phyloP scores from a whole-genome alignment of 2,797 vertebrate genomes.

The Toxotes lorentzi region DNA sequence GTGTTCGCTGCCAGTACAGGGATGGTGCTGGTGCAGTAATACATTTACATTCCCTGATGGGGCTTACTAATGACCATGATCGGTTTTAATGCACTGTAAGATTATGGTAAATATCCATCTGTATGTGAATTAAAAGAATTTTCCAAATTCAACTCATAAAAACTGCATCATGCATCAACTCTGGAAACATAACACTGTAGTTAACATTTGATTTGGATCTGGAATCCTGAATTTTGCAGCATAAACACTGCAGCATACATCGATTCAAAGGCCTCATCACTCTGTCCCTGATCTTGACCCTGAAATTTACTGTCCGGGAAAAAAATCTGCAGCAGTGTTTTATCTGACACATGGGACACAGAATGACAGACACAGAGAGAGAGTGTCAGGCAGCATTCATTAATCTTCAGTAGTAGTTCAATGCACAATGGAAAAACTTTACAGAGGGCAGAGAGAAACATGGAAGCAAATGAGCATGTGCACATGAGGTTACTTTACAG shows the following conservation, averaged over 20 bases:
- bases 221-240: background rate
- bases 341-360: background rate
- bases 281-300: background rate
- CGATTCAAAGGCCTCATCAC: no score
- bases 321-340: background rate
- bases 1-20: conserved; percentile 1
- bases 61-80: conserved; percentile 4
- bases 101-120: conserved; percentile 30
- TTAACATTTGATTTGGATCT: no score
- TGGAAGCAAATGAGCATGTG: background rate
- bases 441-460: background rate
- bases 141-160: no score
- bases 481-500: background rate
- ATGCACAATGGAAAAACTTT: background rate
- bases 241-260: no score
- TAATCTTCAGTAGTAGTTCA: background rate
- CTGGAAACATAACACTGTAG: no score
- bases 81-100: conserved; percentile 28
- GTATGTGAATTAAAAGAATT: no score
- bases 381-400: background rate
- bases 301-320: background rate
- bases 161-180: no score
- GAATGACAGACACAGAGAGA: background rate
- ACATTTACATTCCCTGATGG: no score
- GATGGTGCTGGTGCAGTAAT: background rate